These are phyloP conservation scores for Upupa epops DNA, from an alignment of 2,113 vertebrate species.

Conservation along the genomic window DNA sequence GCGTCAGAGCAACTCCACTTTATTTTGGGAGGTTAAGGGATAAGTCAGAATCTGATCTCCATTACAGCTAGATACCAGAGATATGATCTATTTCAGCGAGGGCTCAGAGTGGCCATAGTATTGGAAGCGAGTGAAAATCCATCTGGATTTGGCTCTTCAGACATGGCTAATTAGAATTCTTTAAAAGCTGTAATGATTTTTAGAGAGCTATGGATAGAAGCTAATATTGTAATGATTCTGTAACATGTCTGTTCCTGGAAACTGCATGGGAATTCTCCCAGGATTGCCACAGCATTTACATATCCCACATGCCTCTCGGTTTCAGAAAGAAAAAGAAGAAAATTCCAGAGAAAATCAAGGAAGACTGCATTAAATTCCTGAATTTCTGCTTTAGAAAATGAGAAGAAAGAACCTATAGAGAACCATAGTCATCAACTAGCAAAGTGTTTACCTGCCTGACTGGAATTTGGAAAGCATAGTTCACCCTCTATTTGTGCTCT, in stretches of 20 bases:
- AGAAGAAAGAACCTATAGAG: not conserved
- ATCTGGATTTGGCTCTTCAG: slow-evolving; percentile 54
- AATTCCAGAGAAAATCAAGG: not conserved
- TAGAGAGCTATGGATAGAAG: not conserved
- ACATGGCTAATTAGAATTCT: slow-evolving; percentile 61
- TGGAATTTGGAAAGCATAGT: not conserved
- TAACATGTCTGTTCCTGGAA: not conserved
- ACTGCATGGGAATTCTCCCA: not conserved
- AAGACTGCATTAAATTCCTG: not conserved
- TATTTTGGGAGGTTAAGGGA: slow-evolving; percentile 59
- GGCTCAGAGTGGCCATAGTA: slow-evolving; percentile 37
- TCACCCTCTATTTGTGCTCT: not conserved
- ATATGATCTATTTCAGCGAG: slow-evolving; percentile 25
- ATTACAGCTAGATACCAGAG: slow-evolving; percentile 56
- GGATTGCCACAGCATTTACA: not conserved
- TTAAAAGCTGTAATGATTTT: slow-evolving; percentile 65
- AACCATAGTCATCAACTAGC: not conserved
- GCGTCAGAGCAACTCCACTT: slow-evolving; percentile 37
- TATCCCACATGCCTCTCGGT: not conserved
- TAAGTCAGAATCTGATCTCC: slow-evolving; percentile 48
- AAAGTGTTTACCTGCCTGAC: not conserved
- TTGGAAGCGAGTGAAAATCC: slow-evolving; percentile 68
- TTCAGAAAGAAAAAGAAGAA: not conserved
- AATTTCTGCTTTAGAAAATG: not conserved
- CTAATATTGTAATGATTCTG: not conserved